These are phyloP conservation scores for Eulemur rubriventer DNA, from an alignment of 2,797 vertebrate genomes.

Conservation along the genomic window DNA sequence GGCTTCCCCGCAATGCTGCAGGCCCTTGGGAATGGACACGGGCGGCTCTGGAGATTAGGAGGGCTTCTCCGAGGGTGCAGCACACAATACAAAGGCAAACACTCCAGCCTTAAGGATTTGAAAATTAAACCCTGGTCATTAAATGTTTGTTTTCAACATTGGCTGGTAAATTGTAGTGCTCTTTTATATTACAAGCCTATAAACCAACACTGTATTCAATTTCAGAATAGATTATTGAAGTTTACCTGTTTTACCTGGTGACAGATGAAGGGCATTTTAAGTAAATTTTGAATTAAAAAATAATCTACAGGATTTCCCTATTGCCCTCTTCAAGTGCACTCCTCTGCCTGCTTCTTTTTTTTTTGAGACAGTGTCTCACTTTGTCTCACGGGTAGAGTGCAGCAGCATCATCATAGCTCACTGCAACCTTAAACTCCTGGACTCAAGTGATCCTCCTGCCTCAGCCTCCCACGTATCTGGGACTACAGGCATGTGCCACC, in stretches of 20 bases:
- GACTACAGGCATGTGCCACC: not conserved
- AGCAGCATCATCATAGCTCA: not conserved
- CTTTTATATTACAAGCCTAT: conserved; percentile 33
- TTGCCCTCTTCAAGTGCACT: not conserved
- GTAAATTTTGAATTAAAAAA: conserved; percentile 20
- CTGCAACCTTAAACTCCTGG: not conserved
- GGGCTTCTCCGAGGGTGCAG: not conserved
- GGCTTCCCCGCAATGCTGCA: accelerated
- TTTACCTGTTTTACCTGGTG: conserved; percentile 23
- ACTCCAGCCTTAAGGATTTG: conserved; percentile 10
- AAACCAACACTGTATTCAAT: conserved; percentile 41
- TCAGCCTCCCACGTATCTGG: not conserved
- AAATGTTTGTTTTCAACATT: conserved; percentile 66
- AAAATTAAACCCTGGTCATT: conserved; percentile 44
- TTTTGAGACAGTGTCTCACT: not conserved
- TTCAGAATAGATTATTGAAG: conserved; percentile 37
- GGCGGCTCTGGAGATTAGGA: not conserved
- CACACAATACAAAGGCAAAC: conserved; percentile 56
- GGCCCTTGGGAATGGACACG: not conserved
- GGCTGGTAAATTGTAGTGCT: conserved; percentile 39
- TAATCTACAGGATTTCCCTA: conserved; percentile 13
- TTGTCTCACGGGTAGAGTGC: not conserved
- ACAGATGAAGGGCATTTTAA: conserved; percentile 55
- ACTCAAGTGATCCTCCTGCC: not conserved
- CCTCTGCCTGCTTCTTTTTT: not conserved